Base-by-base conservation (phyloP, 2,113 vertebrate genomes). In the Misgurnus mizolepis region DNA sequence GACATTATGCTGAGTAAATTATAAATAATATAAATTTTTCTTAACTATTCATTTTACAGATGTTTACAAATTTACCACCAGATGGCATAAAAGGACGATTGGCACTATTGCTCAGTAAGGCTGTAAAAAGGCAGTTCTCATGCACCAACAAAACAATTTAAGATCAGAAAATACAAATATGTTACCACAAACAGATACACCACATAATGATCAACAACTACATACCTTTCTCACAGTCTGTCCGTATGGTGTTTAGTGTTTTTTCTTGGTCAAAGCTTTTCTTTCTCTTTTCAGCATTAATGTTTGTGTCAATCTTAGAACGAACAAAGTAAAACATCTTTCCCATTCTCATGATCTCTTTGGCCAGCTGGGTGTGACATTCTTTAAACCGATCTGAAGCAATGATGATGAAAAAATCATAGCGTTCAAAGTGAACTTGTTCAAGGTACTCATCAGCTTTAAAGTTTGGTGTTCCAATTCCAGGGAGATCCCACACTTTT, bases 291-390 rank as follows among this genome's bases (percentile, higher is more conserved):
- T 87, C 85, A 40, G 90, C 91, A 1, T 45, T 49, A 65, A 93
- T 83, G 64, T 88, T 87, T 10, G 58, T 72, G 6, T 93, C 92
- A 69, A 93, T 91, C 82, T 93, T 93, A 66, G 90, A 91, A 69
- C 92, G 90, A 72, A 91, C 88, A 10, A 93, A 93, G 83, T 93
- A 94, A 84, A 93, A 93, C 65, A 72, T 88, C 82, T 93, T 92
- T 0, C 87, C 84, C 86, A 84, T 89, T 6, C 62, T 76, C 71
- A 82, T 62, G 72, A 94, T 91, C 79, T 90, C 88, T 0, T 40
- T 2, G n/a, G 91, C 92, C 83, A 93, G 80, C 11, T 83, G 82
- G 8, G 76, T 79, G 53, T 93, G 89, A 73, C 82, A 86, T 3
- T 85, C 79, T 41, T 86, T 90, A 41, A 92, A 93, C 60, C 90